Base-by-base conservation (phyloP, 2,113 vertebrate genomes). In the Lampris megalopsis region DNA sequence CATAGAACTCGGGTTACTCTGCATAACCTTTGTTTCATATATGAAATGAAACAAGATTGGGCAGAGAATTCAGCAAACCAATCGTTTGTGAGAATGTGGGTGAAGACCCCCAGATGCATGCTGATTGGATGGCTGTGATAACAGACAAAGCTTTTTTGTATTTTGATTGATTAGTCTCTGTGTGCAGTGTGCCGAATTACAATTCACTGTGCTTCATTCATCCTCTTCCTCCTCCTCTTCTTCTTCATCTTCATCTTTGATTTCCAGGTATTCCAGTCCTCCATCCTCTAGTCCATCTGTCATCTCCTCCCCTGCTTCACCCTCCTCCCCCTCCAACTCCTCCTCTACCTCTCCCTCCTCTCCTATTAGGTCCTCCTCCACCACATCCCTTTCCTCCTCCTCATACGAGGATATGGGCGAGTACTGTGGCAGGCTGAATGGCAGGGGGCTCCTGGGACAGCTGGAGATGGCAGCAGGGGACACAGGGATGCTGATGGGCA, bases 341-440 rank as follows among this genome's bases (percentile, higher is more conserved):
- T 58, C 53, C 68, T 72, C 24, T 52, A 64, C 57, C 38, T 67
- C 47, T 48, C 58, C 57, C 52, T 72, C 87, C 4, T 88, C 85
- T 1, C 81, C 74, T 45, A 47, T 60, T 41, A 56, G 56, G 1
- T 89, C 87, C 1, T 92, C 90, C 1, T 88, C 90, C 5, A 90
- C 88, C 0, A 77, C 47, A 7, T 87, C 75, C 2, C 89, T 85
- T 49, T 81, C 72, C 43, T 90, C 92, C 53, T 94, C 93, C 38
- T 86, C 93, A 8, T 86, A 94, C 0, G 93, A 92, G 6, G 93
- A 94, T 49, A 94, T 89, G 52, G 94, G 93, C 0, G 94, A 94
- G 82, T 95, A 93, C 38, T 92, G 92, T 0, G 83, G 83, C 38
- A 91, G 79, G 81, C 91, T 79, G 0, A 88, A 87, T 13, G 61